Evolutionary conservation across 2,113 vertebrate genomes (phyloP).

Genomic region (Caranx melampygus): DNA sequence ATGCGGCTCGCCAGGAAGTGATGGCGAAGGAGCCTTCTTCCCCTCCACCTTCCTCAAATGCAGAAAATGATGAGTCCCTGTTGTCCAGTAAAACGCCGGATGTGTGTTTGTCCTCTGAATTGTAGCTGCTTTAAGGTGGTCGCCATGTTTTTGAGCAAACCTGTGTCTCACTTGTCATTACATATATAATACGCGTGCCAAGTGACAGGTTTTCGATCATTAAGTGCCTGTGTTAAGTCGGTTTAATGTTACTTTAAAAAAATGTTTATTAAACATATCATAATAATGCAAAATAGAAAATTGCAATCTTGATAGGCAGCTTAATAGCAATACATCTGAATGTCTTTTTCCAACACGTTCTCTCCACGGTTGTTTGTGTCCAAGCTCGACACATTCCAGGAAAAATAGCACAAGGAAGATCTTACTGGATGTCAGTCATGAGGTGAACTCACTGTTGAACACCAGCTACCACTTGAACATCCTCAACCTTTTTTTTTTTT

Average conservation of each 20-base stretch:
- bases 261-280: conserved; percentile 40
- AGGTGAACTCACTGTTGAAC: conserved; percentile 48
- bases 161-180: conserved; percentile 31
- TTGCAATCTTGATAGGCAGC: conserved; percentile 73
- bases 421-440: conserved; percentile 19
- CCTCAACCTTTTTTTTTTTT: conserved; percentile 51
- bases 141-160: conserved; percentile 26
- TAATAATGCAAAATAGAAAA: conserved; percentile 41
- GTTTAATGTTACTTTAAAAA: conserved; percentile 41
- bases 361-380: conserved; percentile 53
- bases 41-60: conserved; percentile 80
- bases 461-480: conserved; percentile 54
- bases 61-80: conserved; percentile 41
- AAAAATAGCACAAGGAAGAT: conserved; percentile 49
- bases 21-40: conserved; percentile 91
- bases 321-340: conserved; percentile 45
- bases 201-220: conserved; percentile 48
- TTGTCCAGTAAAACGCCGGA: not conserved
- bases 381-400: conserved; percentile 66
- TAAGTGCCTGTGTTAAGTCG: conserved; percentile 71
- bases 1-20: conserved; percentile 88
- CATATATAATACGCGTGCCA: not conserved
- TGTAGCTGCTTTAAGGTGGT: conserved; percentile 27
- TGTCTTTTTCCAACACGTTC: conserved; percentile 43
- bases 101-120: conserved; percentile 15